phyloP scores from a whole-genome alignment of 2,888 invertebrate genomes.

The Lycophotia porphyrea region DNA sequence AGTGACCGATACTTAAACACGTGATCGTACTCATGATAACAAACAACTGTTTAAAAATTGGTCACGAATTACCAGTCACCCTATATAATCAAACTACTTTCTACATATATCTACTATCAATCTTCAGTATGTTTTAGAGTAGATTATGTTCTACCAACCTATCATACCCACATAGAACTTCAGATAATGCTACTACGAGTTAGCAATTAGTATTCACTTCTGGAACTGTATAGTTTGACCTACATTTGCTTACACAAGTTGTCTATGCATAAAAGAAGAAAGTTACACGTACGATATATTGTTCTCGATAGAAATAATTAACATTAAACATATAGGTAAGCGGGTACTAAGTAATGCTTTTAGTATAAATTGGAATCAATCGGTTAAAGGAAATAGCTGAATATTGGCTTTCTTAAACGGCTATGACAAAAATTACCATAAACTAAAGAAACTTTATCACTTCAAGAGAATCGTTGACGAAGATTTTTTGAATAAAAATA shows the following conservation, averaged over 20 bases:
- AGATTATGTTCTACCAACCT: slow-evolving; percentile 7
- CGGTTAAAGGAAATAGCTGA: background rate
- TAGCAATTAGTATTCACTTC: slow-evolving; percentile 51
- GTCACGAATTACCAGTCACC: no score
- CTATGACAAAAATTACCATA: background rate
- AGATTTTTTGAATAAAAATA: background rate
- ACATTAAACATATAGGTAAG: slow-evolving; percentile 4
- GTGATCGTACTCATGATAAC: no score
- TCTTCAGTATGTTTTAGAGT: slow-evolving; percentile 12
- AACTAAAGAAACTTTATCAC: background rate
- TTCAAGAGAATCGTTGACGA: background rate
- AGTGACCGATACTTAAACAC: no score
- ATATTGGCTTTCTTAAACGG: background rate
- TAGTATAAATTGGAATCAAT: background rate
- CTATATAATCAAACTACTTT: no score
- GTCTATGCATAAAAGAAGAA: slow-evolving; percentile 18
- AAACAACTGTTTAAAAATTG: no score
- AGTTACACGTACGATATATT: slow-evolving; percentile 9
- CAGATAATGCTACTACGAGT: slow-evolving; percentile 35
- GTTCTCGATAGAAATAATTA: slow-evolving; percentile 1
- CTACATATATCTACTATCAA: background rate
- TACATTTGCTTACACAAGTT: slow-evolving; percentile 26
- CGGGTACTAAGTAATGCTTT: background rate
- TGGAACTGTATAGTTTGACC: slow-evolving; percentile 39
- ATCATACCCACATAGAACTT: slow-evolving; percentile 4